Evolutionary conservation across 2,888 invertebrate species (phyloP), one percentile per base, ranked within the genome.

Genomic region (Drosophila neonasuta): DNA sequence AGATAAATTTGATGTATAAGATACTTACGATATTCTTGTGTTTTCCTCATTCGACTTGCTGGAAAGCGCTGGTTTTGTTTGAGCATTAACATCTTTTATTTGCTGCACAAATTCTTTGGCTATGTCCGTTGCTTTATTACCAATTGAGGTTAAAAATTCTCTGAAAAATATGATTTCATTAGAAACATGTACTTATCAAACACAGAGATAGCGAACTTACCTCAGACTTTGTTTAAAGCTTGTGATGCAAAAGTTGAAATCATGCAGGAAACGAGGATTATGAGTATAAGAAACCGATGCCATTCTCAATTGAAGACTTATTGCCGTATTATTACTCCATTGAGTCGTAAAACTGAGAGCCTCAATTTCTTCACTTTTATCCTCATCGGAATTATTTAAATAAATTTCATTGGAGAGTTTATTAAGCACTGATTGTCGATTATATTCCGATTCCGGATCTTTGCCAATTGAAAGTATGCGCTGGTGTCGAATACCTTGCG

Each of bases 241-340:
- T 11, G 95, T 95, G 10, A 96, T 95, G 90, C 98, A 98, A 41
- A 96, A 95, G 82, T 95, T 95, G 67, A 98, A 92, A 90, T 98
- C 98, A 34, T 94, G 93, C 58, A 98, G 92, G 88, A 98, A 94
- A 74, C 95, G 94, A 0, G 97, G 96, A 55, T 97, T 97, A 91
- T 99, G 98, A 3, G 96, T 96, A 92, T 98, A 98, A 93, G 97
- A 97, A 62, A 98, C 95, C 39, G 97, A 96, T 1, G 97, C 97
- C 94, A 97, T 96, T 86, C 94, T 92, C 74, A 86, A 86, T 67
- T 88, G 89, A 17, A 90, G 82, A 65, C 81, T 88, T 13, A 90
- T 86, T 13, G 80, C 73, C 2, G 89, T 87, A 29, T 87, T 86
- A 24, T 90, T 87, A 56, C 86, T 87, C 62, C 90, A 89, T 17